Percentiles rank a stretch among this genome's conserved stretches.
Conservation (phyloP, 2,113 vertebrate species). For the Phoxinus phoxinus region DNA sequence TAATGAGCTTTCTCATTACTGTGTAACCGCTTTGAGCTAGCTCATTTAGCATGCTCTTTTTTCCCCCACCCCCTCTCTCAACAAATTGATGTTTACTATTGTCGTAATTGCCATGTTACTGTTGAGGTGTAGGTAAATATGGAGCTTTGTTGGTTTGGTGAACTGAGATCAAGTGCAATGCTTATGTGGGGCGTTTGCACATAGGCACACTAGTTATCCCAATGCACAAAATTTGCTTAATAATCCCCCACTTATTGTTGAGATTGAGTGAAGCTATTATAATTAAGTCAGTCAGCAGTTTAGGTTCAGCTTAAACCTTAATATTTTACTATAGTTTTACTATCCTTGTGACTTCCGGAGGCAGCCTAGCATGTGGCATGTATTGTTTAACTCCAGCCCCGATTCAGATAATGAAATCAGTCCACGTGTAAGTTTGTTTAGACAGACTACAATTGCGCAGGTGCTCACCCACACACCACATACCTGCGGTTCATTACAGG, state of each 20-base stretch:
- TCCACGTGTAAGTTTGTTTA: slow-evolving; percentile 49
- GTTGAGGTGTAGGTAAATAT: slow-evolving; percentile 30
- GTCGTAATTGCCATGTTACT: slow-evolving; percentile 54
- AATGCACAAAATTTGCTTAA: slow-evolving; percentile 30
- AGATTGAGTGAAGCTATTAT: neutral
- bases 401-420: slow-evolving; percentile 36
- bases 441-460: slow-evolving; percentile 53
- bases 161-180: slow-evolving; percentile 10
- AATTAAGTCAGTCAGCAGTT: neutral
- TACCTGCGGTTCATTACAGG: slow-evolving; percentile 55
- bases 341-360: neutral
- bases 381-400: slow-evolving; percentile 5
- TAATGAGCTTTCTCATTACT: slow-evolving; percentile 42
- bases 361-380: neutral
- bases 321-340: neutral
- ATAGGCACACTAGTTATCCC: neutral
- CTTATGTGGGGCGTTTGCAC: slow-evolving; percentile 12
- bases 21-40: slow-evolving; percentile 35
- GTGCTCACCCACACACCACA: slow-evolving; percentile 55
- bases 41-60: slow-evolving; percentile 23
- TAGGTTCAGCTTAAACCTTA: neutral
- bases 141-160: slow-evolving; percentile 31
- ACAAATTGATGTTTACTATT: slow-evolving; percentile 49
- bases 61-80: neutral
- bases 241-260: neutral